phyloP scores from a whole-genome alignment of 2,888 invertebrate species.

The Eutolmus rufibarbis region DNA sequence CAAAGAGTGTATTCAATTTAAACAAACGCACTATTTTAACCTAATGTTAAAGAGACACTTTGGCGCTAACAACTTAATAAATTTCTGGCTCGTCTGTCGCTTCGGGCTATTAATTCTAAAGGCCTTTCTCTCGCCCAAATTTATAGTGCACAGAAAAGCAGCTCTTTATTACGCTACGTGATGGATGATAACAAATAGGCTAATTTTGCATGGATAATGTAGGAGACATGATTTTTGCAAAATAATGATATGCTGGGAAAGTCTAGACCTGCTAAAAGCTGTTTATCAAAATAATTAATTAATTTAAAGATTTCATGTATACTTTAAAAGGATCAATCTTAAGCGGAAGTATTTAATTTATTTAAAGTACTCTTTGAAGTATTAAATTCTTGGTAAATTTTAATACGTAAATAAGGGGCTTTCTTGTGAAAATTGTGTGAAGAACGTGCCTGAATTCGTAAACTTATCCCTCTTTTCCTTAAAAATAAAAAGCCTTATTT shows the following conservation, averaged over 20 bases:
- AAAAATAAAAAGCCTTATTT: background rate
- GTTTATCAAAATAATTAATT: background rate
- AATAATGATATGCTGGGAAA: background rate
- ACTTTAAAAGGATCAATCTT: background rate
- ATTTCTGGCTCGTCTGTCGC: background rate
- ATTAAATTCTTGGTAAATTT: background rate
- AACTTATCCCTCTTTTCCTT: background rate
- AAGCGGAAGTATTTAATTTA: background rate
- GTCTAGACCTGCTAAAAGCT: background rate
- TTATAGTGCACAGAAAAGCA: background rate
- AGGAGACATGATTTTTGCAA: background rate
- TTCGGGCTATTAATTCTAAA: background rate
- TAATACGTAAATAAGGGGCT: background rate
- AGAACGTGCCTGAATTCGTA: background rate
- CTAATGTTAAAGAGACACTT: background rate
- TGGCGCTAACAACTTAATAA: background rate
- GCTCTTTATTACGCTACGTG: background rate
- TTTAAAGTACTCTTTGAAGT: background rate
- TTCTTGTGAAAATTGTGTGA: background rate
- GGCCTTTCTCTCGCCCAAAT: background rate
- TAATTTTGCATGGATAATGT: background rate
- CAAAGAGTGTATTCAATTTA: background rate
- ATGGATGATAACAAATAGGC: background rate
- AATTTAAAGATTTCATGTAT: background rate
- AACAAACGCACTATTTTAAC: background rate